Base-by-base conservation (phyloP, 2,113 vertebrate species). In the Rhabdornis inornatus region DNA sequence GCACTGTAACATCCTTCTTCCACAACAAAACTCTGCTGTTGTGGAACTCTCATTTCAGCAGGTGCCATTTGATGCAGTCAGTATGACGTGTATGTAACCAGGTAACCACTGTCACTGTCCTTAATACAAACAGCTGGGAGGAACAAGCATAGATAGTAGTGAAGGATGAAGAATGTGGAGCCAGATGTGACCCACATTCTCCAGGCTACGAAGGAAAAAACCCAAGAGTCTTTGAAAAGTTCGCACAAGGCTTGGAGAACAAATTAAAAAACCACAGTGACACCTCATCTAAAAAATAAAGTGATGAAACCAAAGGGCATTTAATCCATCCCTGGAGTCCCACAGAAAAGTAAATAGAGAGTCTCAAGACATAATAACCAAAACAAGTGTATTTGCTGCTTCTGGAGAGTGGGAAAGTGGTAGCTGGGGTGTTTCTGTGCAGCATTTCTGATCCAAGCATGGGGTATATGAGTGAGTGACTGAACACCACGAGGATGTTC, bases 101-200 rank as follows among this genome's bases (percentile, higher is more conserved):
- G 5, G 47, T 31, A 60, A 35, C 16, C 52, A 30, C 23, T 60
- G 8, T 27, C 63, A 64, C 71, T 65, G 37, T 37, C n/a, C 59
- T 78, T 25, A n/a, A 45, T 4, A 44, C 25, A 40, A 80, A 40
- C 4, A 47, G 15, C 20, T 77, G 61, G 45, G 11, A 87, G 55
- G 39, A 77, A 70, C 3, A 0, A 8, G 15, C 63, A 64, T 0
- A 20, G 44, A 6, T 3, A 56, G 25, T 0, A 44, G 28, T 5
- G 17, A 87, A 87, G 27, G 2, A 30, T 11, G 3, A 72, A 64
- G 53, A 75, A 74, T 7, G 17, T 2, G 4, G 20, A 63, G 18
- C 19, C 39, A 81, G 40, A 35, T 49, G 9, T 60, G 45, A 81
- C 33, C 19, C 44, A 31, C 44, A 25, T 68, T 71, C 28, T 63